Evolutionary conservation across 2,797 vertebrate genomes (phyloP), one percentile per base, ranked within the genome.

Genomic region (Rhynchotus rufescens): DNA sequence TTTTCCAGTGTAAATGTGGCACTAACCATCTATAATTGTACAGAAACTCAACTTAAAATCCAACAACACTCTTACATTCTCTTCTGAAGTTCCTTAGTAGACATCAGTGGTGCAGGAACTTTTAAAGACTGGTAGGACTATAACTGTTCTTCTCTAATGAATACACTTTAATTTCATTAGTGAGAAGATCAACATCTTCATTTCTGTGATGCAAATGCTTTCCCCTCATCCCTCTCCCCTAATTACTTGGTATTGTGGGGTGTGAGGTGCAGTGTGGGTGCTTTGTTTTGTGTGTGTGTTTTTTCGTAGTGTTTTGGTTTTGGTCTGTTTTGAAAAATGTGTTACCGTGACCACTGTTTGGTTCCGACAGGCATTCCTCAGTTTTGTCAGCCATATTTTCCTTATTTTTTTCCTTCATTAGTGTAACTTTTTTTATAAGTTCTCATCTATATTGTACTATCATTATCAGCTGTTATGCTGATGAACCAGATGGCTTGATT

Each of bases 381-480:
- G 65, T 45, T 32, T 66, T 74, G 16, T 60, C 38, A 92, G 47
- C 8, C 19, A 7, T 61, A 45, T 84, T 82, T 85, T 77, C 20
- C 64, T 15, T 68, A 45, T 30, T 73, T 89, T 65, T n/a, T 60
- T 51, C n/a, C 89, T 64, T 94, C 45, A 54, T 71, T 36, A 23
- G 4, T 52, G 15, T 60, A 65, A 81, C 16, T 15, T 79, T 44
- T 47, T 65, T 40, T 40, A 40, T 40, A 40, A 40, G 12, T 91
- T 26, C 51, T 22, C 1, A 0, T 25, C 4, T 72, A 22, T 68
- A 38, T 62, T 51, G 49, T 49, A 49, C 23, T 22, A 49, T 51
- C 49, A 51, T 14, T 23, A 25, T 51, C 49, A 51, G 64, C 64
- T 84, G 61, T 28, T 62, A 60, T 78, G 15, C 44, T 93, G 49